Conservation (phyloP, 2,888 invertebrate genomes). For the Buathra laborator region DNA sequence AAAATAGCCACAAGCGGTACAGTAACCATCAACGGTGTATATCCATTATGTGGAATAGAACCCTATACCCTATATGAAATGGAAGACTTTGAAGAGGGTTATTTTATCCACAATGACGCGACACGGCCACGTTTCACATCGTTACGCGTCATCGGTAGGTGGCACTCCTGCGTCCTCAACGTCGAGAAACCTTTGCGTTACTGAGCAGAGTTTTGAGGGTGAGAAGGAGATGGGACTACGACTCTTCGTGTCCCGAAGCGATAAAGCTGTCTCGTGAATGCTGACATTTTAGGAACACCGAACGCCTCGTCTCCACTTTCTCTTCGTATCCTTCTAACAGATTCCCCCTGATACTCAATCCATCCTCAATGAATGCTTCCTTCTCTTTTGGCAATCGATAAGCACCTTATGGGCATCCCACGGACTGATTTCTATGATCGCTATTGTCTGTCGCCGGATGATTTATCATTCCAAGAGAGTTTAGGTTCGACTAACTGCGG, state of each 20-base stretch:
- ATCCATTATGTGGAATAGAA: no score
- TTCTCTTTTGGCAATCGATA: slow-evolving; percentile 37
- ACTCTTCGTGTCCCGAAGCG: slow-evolving; percentile 52
- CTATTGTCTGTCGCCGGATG: neutral
- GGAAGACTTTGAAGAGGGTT: neutral
- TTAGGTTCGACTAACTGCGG: neutral
- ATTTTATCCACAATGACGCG: slow-evolving; percentile 12
- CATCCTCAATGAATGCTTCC: slow-evolving; percentile 13
- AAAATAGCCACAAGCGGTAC: no score
- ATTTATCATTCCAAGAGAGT: slow-evolving; percentile 20
- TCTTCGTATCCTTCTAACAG: slow-evolving; percentile 2
- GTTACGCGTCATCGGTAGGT: slow-evolving; percentile 27
- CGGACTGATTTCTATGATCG: neutral
- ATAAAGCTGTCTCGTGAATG: slow-evolving; percentile 52
- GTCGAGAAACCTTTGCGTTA: neutral
- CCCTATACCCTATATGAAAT: neutral
- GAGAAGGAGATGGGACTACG: neutral
- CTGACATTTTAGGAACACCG: slow-evolving; percentile 60
- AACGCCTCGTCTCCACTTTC: slow-evolving; percentile 42
- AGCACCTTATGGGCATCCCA: slow-evolving; percentile 10
- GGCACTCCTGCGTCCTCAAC: neutral
- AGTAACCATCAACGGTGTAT: no score
- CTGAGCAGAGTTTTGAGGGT: slow-evolving; percentile 3
- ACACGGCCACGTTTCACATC: slow-evolving; percentile 10
- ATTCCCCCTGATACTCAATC: slow-evolving; percentile 8